Evolutionary conservation across 2,797 vertebrate genomes (phyloP).

Genomic region (Taeniopygia guttata): DNA sequence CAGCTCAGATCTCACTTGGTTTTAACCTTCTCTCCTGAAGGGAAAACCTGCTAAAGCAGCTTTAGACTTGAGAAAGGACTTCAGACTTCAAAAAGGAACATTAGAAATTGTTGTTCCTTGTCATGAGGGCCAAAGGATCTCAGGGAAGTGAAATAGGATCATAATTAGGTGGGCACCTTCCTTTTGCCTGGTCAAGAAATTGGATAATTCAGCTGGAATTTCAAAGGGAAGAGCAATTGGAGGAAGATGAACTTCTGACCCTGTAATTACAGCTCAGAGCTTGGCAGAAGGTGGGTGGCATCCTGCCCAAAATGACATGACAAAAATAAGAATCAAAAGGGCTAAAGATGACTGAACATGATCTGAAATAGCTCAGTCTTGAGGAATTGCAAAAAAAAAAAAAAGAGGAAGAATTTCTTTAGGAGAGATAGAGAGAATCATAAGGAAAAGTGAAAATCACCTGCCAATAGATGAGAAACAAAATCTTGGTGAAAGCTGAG

Average conservation of each 20-base stretch:
- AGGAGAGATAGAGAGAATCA: too few species aligned
- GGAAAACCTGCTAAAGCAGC: neutral
- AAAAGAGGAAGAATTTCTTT: neutral
- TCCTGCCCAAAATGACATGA: neutral
- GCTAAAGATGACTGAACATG: fast-evolving
- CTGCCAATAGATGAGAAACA: neutral
- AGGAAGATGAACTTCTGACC: neutral
- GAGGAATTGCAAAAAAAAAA: neutral
- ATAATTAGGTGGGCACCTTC: neutral
- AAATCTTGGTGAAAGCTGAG: neutral
- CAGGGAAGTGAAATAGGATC: neutral
- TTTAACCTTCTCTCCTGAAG: neutral
- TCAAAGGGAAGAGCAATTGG: neutral
- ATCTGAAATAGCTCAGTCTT: neutral
- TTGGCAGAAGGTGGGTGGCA: neutral
- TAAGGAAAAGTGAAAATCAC: neutral
- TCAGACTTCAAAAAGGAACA: neutral
- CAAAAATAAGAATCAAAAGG: neutral
- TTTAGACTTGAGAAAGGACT: neutral
- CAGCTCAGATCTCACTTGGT: neutral
- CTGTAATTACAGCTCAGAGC: neutral
- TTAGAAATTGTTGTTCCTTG: neutral
- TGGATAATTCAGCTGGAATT: neutral
- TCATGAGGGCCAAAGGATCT: neutral
- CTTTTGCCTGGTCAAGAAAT: neutral